Evolutionary conservation across 2,888 invertebrate species (phyloP).

Genomic region (Cremastinae sp.): DNA sequence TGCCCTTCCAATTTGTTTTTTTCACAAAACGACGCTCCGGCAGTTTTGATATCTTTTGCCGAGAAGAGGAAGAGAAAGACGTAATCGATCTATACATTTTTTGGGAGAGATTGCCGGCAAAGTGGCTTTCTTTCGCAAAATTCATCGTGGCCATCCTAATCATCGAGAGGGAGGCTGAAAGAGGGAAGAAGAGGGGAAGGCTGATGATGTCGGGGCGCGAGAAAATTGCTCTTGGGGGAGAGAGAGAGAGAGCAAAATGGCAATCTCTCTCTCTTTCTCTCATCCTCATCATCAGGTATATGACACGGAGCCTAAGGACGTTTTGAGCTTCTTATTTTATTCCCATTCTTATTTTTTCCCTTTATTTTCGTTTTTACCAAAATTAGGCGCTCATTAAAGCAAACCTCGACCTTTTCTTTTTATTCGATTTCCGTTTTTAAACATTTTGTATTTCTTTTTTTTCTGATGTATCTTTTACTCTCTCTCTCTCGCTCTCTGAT

Average conservation of each 20-base stretch:
- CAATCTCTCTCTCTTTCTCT: slow-evolving; percentile 12
- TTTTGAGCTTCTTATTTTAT: too few relatives aligned
- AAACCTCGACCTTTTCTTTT: slow-evolving; percentile 60
- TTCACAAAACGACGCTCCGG: not conserved
- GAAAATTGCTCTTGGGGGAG: slow-evolving; percentile 52
- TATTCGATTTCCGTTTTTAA: slow-evolving; percentile 56
- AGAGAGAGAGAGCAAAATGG: slow-evolving; percentile 28
- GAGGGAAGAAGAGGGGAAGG: slow-evolving; percentile 8
- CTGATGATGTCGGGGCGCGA: slow-evolving; percentile 55
- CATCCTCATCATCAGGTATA: slow-evolving; percentile 47
- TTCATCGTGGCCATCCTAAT: slow-evolving; percentile 56
- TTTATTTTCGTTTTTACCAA: slow-evolving; percentile 65
- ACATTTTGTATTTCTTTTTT: slow-evolving; percentile 29
- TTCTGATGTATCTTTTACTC: not conserved
- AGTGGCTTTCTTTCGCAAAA: slow-evolving; percentile 56
- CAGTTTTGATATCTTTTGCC: slow-evolving; percentile 27
- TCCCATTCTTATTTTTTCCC: slow-evolving; percentile 8
- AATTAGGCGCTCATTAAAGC: slow-evolving; percentile 71
- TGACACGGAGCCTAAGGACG: slow-evolving; percentile 63
- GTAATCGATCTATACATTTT: slow-evolving; percentile 42
- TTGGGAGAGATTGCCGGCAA: slow-evolving; percentile 37
- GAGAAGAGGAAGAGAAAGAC: slow-evolving; percentile 33
- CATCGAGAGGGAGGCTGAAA: slow-evolving; percentile 35
- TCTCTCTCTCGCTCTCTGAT: not conserved
- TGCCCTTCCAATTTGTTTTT: not conserved